phyloP scores from a whole-genome alignment of 2,888 invertebrate genomes.

The Alitta virens region DNA sequence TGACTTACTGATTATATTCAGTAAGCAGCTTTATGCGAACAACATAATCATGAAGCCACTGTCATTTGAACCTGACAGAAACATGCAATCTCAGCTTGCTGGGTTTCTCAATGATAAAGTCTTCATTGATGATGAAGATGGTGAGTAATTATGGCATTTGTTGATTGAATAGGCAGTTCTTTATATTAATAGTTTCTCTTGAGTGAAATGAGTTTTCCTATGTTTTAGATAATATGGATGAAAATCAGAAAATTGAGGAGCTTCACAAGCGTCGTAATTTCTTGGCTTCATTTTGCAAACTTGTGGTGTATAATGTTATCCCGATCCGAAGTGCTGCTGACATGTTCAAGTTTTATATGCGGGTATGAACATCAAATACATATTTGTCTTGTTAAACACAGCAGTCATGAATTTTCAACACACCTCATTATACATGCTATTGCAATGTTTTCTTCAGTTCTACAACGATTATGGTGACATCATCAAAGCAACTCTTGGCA shows the following conservation, averaged over 20 bases:
- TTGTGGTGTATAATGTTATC: conserved; percentile 95
- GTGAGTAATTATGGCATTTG: conserved; percentile 56
- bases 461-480: conserved; percentile 99
- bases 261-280: conserved; percentile 94
- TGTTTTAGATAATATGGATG: conserved; percentile 73
- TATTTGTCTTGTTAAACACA: no score
- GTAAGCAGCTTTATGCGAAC: conserved; percentile 68
- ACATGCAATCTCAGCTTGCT: conserved; percentile 78
- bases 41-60: conserved; percentile 59
- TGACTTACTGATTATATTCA: conserved; percentile 90
- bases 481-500: conserved; percentile 93
- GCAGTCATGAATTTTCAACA: no score
- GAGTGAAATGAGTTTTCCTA: no score
- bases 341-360: conserved; percentile 96
- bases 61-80: conserved; percentile 77
- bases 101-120: conserved; percentile 90
- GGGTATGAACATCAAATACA: conserved; percentile 62
- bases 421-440: no score
- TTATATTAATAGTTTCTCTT: no score
- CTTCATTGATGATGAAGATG: conserved; percentile 88
- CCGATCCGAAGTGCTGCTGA: conserved; percentile 86
- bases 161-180: not conserved
- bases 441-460: conserved; percentile 63
- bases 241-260: conserved; percentile 92
- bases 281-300: conserved; percentile 93